Evolutionary conservation across 1,140 invertebrate genomes (phyloP), one percentile per base, ranked within the genome.

Genomic region (Araneus ventricosus): DNA sequence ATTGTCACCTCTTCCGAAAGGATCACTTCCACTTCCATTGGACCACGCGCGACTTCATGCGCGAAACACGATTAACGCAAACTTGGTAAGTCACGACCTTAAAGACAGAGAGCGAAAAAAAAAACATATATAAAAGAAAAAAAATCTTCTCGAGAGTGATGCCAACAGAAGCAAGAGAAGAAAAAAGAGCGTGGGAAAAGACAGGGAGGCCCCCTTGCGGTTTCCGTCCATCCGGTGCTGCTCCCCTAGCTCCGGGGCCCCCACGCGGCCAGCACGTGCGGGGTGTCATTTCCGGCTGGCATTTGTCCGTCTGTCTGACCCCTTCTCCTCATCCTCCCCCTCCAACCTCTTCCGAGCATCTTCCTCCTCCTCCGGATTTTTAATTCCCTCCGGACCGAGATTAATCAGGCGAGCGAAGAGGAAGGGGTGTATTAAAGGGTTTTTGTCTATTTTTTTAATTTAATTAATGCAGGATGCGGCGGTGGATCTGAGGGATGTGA

Each of bases 221-320:
- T 84, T 67, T 84, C 80, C 89, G 59, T 91, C 79, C 79, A 59
- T 84, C 79, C 80, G 67, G 63, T 57, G 87, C 39, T 39, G 87
- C 39, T 39, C 87, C 61, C 63, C 45, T 75, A n/a, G 17, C 67
- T 70, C 45, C 63, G 45, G 52, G 67, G 22, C 80, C 89, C 89
- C 90, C 90, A 92, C 90, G 90, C 90, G 90, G 90, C 90, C 84
- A 92, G 90, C 90, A 92, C 90, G 90, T 92, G 90, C 90, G 90
- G 90, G 90, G 90, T 92, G 90, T 92, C 90, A 92, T 57, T 92
- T 92, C 90, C 90, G 90, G 90, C 88, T 90, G 88, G 39, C 88
- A 52, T 70, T 89, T 79, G 67, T 79, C 70, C 70, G 67, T 79
- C 67, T 59, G 67, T 79, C 67, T 79, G 34, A 89, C 63, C 63